Evolutionary conservation across 2,888 invertebrate genomes (phyloP).

Genomic region (Morpho achilles): DNA sequence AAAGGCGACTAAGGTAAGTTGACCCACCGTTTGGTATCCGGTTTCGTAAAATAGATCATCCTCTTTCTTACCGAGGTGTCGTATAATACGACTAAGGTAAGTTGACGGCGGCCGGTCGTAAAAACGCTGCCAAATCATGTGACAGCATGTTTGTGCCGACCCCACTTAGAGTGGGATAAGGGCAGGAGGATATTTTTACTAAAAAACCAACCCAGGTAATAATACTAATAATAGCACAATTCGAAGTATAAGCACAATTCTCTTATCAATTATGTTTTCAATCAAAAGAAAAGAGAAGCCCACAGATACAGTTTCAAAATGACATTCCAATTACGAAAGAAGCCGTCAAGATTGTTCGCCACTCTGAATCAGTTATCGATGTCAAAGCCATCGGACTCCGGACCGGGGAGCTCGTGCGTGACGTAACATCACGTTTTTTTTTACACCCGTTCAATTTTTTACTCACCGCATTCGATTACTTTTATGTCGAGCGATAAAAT

Average conservation of each 20-base stretch:
- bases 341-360: conserved; percentile 7
- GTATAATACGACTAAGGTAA: no score
- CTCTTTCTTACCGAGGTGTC: no score
- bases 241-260: conserved; percentile 1
- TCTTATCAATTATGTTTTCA: conserved; percentile 5
- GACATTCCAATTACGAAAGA: conserved; percentile 14
- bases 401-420: conserved; percentile 29
- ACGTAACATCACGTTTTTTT: conserved; percentile 29
- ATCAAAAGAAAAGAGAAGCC: not conserved
- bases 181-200: no score
- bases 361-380: conserved; percentile 21
- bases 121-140: no score
- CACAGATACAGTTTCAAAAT: conserved; percentile 8
- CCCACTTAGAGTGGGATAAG: no score
- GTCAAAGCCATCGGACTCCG: conserved; percentile 31
- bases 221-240: no score
- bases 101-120: no score
- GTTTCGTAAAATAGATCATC: no score
- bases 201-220: no score
- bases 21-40: no score
- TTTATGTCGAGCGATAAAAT: conserved; percentile 14
- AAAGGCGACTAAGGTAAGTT: no score
- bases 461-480: conserved; percentile 11
- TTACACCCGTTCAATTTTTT: conserved; percentile 20
- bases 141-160: no score